Conservation (phyloP, 2,797 vertebrate genomes). For the Spinibarbus caldwelli region DNA sequence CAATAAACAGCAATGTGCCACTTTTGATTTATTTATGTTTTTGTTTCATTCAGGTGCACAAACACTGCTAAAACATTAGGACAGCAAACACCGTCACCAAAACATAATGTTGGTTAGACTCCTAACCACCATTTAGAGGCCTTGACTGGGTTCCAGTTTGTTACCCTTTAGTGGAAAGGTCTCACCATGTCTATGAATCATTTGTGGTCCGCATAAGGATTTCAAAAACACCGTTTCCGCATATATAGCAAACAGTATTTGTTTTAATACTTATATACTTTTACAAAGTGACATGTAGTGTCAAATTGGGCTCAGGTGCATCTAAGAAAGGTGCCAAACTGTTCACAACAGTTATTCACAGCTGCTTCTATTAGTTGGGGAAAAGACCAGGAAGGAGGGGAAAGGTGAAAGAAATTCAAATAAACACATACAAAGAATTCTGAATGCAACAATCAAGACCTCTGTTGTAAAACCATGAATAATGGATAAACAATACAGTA, state of each 20-base stretch:
- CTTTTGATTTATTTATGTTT: not conserved
- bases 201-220: conserved; percentile 62
- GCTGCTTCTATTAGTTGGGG: not conserved
- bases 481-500: conserved; percentile 12
- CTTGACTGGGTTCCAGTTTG: conserved; percentile 75
- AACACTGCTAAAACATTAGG: conserved; percentile 60
- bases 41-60: not conserved
- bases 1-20: not conserved
- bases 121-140: conserved; percentile 68
- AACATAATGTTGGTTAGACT: conserved; percentile 20
- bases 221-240: conserved; percentile 78
- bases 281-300: not conserved
- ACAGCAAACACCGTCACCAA: conserved; percentile 1
- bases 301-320: not conserved
- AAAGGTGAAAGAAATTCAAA: not conserved
- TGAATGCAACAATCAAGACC: conserved; percentile 15
- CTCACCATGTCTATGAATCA: conserved; percentile 63
- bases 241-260: not conserved
- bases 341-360: not conserved
- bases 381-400: not conserved
- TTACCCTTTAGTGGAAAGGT: conserved; percentile 78
- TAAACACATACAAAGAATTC: not conserved
- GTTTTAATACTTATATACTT: not conserved
- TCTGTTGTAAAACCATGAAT: conserved; percentile 36
- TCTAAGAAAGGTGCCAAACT: not conserved